Conservation (phyloP, 92 coral and sea anemone species). For the Actinostola sp. region DNA sequence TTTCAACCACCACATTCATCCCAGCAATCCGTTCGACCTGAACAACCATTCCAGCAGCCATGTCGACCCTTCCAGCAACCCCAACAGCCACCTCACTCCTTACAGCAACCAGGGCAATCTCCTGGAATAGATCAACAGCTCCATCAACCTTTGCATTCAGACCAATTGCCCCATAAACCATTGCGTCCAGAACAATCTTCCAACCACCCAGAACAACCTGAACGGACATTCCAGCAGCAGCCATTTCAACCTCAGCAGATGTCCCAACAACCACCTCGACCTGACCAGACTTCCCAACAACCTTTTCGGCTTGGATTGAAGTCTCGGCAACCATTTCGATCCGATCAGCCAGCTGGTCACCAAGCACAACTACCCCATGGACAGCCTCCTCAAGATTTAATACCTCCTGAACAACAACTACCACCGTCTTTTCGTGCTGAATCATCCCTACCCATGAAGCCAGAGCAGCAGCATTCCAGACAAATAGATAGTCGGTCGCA, state of each 20-base stretch:
- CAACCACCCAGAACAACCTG: neutral
- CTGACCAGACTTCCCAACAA: slow-evolving; percentile 29
- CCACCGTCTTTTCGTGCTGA: too few species aligned
- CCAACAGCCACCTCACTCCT: slow-evolving; percentile 35
- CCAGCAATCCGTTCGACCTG: slow-evolving; percentile 16
- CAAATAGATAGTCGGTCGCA: too few species aligned
- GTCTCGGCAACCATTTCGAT: slow-evolving; percentile 33
- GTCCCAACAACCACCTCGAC: slow-evolving; percentile 16
- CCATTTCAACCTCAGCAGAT: slow-evolving; percentile 11
- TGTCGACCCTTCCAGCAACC: slow-evolving; percentile 12
- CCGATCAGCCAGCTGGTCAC: slow-evolving; percentile 33
- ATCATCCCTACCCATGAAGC: too few species aligned
- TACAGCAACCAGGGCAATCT: slow-evolving; percentile 44
- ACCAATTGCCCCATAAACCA: slow-evolving; percentile 35
- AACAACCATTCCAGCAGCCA: slow-evolving; percentile 15
- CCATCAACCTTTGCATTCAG: slow-evolving; percentile 35
- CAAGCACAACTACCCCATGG: slow-evolving; percentile 9
- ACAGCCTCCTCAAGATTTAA: slow-evolving; percentile 14
- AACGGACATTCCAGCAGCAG: slow-evolving; percentile 10
- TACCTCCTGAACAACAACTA: neutral
- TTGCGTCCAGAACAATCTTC: slow-evolving; percentile 38
- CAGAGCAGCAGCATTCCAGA: too few species aligned
- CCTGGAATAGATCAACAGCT: slow-evolving; percentile 40
- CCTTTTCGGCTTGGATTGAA: slow-evolving; percentile 23
- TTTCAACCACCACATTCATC: slow-evolving; percentile 20